Evolutionary conservation across 2,797 vertebrate genomes (phyloP), one percentile per base, ranked within the genome.

Genomic region (Coracias cyanogaster): DNA sequence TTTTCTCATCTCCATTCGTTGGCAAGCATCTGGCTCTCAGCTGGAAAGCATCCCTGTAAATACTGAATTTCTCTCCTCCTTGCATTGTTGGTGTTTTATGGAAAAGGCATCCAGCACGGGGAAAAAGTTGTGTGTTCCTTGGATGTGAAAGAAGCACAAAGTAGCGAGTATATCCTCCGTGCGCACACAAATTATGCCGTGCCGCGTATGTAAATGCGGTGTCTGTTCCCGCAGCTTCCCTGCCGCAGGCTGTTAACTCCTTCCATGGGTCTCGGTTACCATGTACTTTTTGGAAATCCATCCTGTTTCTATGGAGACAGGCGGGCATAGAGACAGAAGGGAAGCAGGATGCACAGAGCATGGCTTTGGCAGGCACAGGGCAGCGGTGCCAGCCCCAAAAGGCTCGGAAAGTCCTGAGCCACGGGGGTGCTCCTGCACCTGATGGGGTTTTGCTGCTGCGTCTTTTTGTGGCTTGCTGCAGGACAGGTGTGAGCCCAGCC

Each of bases 261-360:
- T 82, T 77, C 81, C 43, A 0, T 12, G 58, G 80, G 26, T 76
- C 85, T 94, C 74, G 2, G 24, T 80, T 89, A 21, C 62, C n/a
- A 1, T 31, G 37, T 86, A 39, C 70, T 70, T 65, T 65, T 91
- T 76, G 61, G 71, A 81, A 93, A 90, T 49, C 55, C 64, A 16
- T 79, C 82, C 70, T 0, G 17, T 97, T 97, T 77, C 96, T 46
- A 93, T 95, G 93, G 96, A 62, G 94, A 96, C 94, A 66, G 64
- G 43, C 21, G 9, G 84, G 35, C 82, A 1, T 4, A 13, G 66
- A 62, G 35, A 2, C 6, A 4, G 41, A 57, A 95, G 82, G 71
- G 76, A 91, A 49, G 78, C 46, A 3, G 89, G 86, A 62, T 74
- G 41, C 71, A 55, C 2, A 0, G 66, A 45, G 77, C 3, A 0